Conservation (phyloP, 2,797 vertebrate species). For the Hylomyscus alleni region DNA sequence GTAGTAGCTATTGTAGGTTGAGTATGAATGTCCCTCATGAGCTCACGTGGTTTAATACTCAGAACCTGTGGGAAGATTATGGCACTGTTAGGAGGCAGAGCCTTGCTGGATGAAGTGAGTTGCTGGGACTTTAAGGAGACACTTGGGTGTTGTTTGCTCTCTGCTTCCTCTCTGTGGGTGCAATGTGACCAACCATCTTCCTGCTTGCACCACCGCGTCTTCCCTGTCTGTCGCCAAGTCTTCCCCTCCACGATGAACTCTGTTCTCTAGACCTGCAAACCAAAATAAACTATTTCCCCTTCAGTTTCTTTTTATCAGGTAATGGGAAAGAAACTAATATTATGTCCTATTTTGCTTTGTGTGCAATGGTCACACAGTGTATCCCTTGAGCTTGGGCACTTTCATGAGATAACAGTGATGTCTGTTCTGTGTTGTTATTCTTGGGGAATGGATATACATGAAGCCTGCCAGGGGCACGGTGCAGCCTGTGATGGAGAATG, state of each 20-base stretch:
- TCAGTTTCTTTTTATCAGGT: not conserved
- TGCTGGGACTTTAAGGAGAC: no score
- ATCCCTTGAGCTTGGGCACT: not conserved
- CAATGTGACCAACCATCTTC: not conserved
- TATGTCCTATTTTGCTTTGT: conserved; percentile 28
- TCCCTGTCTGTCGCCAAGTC: not conserved
- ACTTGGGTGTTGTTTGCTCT: not conserved
- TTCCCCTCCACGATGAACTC: not conserved
- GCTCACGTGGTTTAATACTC: not conserved
- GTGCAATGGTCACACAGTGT: conserved; percentile 12
- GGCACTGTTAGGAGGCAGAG: not conserved
- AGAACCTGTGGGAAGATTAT: not conserved
- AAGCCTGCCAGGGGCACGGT: not conserved
- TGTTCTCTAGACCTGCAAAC: not conserved
- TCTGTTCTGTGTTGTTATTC: conserved; percentile 34
- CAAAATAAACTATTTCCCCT: not conserved
- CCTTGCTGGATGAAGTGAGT: not conserved
- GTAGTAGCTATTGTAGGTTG: not conserved
- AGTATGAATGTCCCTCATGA: not conserved
- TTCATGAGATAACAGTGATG: not conserved
- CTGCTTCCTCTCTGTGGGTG: not conserved
- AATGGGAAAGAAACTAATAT: not conserved
- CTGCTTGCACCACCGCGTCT: not conserved
- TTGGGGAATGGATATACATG: not conserved
- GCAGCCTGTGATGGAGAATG: not conserved